Percentiles rank a stretch among this genome's conserved stretches.
phyloP scores from a whole-genome alignment of 1,140 invertebrate species.

The Dendroctonus valens region DNA sequence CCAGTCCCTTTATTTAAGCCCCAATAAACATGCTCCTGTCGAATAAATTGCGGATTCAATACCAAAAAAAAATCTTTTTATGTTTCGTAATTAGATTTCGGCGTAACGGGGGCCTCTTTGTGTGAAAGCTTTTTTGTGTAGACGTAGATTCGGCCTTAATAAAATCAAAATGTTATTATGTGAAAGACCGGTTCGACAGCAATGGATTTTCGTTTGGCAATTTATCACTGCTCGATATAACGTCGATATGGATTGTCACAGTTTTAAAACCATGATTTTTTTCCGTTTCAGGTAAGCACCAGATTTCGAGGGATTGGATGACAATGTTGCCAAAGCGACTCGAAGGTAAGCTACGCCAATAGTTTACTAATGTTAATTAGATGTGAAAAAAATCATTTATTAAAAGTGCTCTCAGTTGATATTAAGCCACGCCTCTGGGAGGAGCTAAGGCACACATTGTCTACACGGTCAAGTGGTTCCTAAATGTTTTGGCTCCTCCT shows the following conservation, averaged over 20 bases:
- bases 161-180: conserved; percentile 14
- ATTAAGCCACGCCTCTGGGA: no score
- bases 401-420: no score
- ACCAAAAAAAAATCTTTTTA: not conserved
- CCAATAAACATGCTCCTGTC: no score
- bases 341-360: no score
- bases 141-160: conserved; percentile 8
- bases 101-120: not conserved
- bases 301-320: not conserved
- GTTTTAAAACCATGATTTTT: not conserved
- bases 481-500: no score
- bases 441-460: no score
- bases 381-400: no score
- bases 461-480: no score
- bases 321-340: no score
- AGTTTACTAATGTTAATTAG: no score
- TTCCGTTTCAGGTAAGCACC: not conserved
- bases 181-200: conserved; percentile 8
- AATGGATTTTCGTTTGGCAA: not conserved
- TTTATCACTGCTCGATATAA: not conserved
- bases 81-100: conserved; percentile 10
- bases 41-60: no score
- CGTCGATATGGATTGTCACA: not conserved
- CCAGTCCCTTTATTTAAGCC: no score
- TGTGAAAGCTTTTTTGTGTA: conserved; percentile 8